phyloP scores from a whole-genome alignment of 1,140 invertebrate species.

The Bicyclus anynana region DNA sequence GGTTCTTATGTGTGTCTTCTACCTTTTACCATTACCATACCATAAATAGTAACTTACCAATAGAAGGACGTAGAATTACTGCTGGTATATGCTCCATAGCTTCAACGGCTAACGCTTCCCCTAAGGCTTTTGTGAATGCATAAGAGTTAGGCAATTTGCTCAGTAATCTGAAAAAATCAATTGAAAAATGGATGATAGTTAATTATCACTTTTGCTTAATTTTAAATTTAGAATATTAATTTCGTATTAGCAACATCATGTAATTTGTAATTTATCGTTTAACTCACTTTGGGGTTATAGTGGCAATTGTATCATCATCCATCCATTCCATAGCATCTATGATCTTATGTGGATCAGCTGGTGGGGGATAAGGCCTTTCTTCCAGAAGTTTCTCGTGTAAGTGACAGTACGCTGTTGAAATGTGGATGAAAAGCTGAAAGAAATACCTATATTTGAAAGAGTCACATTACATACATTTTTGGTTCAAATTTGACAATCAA shows the following conservation, averaged over 20 bases:
- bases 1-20: too few species aligned
- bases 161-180: conserved; percentile 82
- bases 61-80: conserved; percentile 93
- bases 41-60: conserved; percentile 78
- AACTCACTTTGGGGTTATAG: conserved; percentile 57
- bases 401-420: conserved; percentile 82
- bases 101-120: conserved; percentile 89
- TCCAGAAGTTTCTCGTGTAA: conserved; percentile 81
- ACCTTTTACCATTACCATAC: too few species aligned
- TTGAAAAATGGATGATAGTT: too few species aligned
- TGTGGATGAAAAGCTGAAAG: conserved; percentile 77
- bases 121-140: conserved; percentile 93
- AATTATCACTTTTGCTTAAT: too few species aligned
- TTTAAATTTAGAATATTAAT: too few species aligned
- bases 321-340: conserved; percentile 94
- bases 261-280: background rate
- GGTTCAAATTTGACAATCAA: too few species aligned
- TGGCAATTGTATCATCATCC: conserved; percentile 80
- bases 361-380: conserved; percentile 89
- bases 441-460: too few species aligned
- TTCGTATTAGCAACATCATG: too few species aligned
- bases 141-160: conserved; percentile 93
- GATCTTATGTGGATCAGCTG: conserved; percentile 91
- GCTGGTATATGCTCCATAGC: conserved; percentile 86
- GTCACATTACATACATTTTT: too few species aligned